phyloP scores from a whole-genome alignment of 2,113 vertebrate species.

The Rhea americana region DNA sequence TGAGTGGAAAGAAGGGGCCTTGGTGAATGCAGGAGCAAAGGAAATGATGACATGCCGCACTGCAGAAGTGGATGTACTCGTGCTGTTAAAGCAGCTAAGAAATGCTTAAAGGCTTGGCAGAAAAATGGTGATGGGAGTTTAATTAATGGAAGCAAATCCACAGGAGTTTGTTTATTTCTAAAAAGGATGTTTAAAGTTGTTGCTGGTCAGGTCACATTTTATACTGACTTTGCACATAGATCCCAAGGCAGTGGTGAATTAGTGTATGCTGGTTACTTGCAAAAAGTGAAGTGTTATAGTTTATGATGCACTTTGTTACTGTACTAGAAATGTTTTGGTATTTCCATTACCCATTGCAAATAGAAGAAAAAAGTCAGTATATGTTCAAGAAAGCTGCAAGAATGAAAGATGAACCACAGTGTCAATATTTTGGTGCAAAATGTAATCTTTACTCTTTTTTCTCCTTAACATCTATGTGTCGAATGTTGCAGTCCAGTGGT shows the following conservation, averaged over 20 bases:
- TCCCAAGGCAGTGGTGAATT: neutral
- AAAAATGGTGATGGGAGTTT: neutral
- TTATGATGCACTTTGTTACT: neutral
- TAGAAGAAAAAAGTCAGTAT: neutral
- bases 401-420: neutral
- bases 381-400: neutral
- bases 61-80: neutral
- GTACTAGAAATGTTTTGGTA: neutral
- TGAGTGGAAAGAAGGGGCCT: rapidly evolving
- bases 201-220: neutral
- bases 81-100: neutral
- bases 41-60: neutral
- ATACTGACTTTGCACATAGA: neutral
- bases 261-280: neutral
- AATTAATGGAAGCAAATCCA: neutral
- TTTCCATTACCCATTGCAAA: neutral
- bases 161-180: neutral
- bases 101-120: neutral
- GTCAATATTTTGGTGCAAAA: neutral
- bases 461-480: neutral
- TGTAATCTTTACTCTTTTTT: neutral
- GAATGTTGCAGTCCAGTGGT: neutral
- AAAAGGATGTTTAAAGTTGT: neutral
- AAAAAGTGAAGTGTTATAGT: neutral
- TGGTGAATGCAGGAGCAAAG: neutral